phyloP scores from a whole-genome alignment of 2,113 vertebrate species.

The Epinephelus moara region DNA sequence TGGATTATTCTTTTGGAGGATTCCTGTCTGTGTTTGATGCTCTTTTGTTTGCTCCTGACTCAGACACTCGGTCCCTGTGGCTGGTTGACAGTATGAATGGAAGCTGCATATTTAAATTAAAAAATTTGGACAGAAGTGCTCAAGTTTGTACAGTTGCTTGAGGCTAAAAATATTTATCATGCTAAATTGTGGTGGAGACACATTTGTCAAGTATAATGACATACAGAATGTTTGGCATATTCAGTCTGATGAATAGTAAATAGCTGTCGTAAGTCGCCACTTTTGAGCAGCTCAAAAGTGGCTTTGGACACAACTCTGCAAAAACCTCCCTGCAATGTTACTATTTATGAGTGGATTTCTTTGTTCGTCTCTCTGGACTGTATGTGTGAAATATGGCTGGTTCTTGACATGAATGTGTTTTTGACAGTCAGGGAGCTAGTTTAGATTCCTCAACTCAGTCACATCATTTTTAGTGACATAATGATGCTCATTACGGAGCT shows the following conservation, averaged over 20 bases:
- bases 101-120: constrained; percentile 13
- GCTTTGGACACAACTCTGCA: constrained; percentile 16
- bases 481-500: constrained; percentile 54
- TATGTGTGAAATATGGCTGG: constrained; percentile 16
- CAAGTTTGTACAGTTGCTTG: constrained; percentile 16
- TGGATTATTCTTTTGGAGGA: constrained; percentile 43
- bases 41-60: constrained; percentile 25
- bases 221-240: not conserved
- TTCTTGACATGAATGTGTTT: constrained; percentile 29
- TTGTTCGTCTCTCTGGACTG: constrained; percentile 14
- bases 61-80: constrained; percentile 17
- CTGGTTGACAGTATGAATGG: constrained; percentile 23
- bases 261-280: not conserved
- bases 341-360: constrained; percentile 6
- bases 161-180: constrained; percentile 27
- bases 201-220: constrained; percentile 33
- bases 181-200: constrained; percentile 8
- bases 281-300: constrained; percentile 13
- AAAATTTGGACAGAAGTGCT: not conserved
- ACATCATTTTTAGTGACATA: constrained; percentile 41
- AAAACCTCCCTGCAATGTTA: not conserved
- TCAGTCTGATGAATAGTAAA: constrained; percentile 19
- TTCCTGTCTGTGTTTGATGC: constrained; percentile 2
- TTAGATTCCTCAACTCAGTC: constrained; percentile 36
- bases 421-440: constrained; percentile 36